Base-by-base conservation (phyloP, 53 echinoderm and acorn worm species). In the Apostichopus leukothele region DNA sequence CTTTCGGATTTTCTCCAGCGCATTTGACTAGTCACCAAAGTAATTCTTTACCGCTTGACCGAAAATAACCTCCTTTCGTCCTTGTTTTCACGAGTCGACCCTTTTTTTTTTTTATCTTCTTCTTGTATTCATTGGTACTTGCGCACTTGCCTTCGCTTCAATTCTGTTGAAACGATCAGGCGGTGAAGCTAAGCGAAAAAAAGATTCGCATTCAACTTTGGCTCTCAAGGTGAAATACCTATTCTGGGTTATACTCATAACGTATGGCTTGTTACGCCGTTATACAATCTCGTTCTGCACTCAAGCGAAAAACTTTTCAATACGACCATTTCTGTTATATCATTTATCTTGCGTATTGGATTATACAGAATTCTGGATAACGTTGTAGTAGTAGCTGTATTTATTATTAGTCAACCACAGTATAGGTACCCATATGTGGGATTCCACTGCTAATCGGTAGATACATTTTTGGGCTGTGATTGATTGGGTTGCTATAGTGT, bases 51-150 rank as follows among this genome's bases (percentile, higher is more conserved):
- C 71, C 14, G 6, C 18, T 81, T 81, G 81, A 81, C 81, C 81
- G 81, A 54, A 22, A 54, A 81, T 81, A 81, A 81, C 81, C 81
- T 81, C 21, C 53, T 16, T 54, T 57, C 53, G 22, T 79, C 20
- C 79, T 54, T 14, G 54, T 71, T 71, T 19, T n/a, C 71, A 57
- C 57, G 57, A 57, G 10, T 7, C 3, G 39, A 39, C 63, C 63
- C 4, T 63, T 63, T 12, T 63, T 3, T 11, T 63, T 63, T 63
- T 63, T 9, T 61, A 12, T 6, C 7, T 60, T 61, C 61, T 61
- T 61, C 19, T n/a, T 68, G 13, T 71, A n/a, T 71, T n/a, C 18
- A 71, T 6, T 71, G 20, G 71, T 71, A 71, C 16, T 71, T 71
- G 18, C 71, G 71, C 11, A n/a, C 18, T 71, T 71, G 71, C 71